Evolutionary conservation across 2,113 vertebrate genomes (phyloP).

Genomic region (Salvelinus sp.): DNA sequence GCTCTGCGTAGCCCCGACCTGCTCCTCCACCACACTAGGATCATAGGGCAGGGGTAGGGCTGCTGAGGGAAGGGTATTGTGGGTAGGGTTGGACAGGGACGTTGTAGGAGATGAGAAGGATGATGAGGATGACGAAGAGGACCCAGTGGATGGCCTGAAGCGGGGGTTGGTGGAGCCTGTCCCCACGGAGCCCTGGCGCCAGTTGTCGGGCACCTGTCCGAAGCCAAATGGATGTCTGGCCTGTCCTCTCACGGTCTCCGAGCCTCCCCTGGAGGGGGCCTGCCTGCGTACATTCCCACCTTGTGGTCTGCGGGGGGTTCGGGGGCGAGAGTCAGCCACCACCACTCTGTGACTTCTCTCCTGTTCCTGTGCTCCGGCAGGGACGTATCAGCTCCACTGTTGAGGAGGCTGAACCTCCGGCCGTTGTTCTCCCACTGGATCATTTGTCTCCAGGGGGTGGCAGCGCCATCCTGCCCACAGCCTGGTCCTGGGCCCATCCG

Average conservation of each 20-base stretch:
- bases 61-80: constrained; percentile 79
- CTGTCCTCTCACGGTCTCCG: constrained; percentile 87
- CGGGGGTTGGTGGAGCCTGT: constrained; percentile 70
- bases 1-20: constrained; percentile 32
- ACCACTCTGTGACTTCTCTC: constrained; percentile 74
- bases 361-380: constrained; percentile 68
- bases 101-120: constrained; percentile 72
- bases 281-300: constrained; percentile 83
- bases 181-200: constrained; percentile 82
- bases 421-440: constrained; percentile 98
- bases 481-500: constrained; percentile 63
- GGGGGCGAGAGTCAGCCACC: constrained; percentile 71
- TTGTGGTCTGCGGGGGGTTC: constrained; percentile 66
- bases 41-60: constrained; percentile 77
- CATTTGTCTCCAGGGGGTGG: constrained; percentile 89
- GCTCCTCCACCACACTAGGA: constrained; percentile 58
- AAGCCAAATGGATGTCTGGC: constrained; percentile 93
- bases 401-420: constrained; percentile 87
- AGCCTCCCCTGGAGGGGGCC: constrained; percentile 78
- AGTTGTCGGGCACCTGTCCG: constrained; percentile 93
- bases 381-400: constrained; percentile 90
- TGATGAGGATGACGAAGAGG: constrained; percentile 65
- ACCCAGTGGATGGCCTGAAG: constrained; percentile 72
- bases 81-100: constrained; percentile 74
- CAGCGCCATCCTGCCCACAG: constrained; percentile 15